These are phyloP conservation scores for Linyphia triangularis DNA, from an alignment of 2,888 invertebrate species.

Conservation along the genomic window DNA sequence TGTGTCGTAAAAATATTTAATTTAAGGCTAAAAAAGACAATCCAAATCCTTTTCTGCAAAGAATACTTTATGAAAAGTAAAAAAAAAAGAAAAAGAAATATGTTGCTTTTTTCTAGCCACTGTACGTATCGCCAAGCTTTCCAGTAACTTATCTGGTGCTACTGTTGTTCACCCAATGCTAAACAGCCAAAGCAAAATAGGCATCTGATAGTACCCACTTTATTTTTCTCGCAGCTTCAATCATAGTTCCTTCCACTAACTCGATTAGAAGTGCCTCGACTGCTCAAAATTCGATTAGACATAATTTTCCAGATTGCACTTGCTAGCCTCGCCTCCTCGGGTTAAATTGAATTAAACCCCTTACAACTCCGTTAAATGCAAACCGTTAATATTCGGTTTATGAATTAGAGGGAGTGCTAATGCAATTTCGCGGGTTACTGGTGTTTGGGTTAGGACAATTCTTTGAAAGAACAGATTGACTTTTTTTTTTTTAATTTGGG, in stretches of 20 bases:
- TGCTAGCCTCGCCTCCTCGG: slow-evolving; percentile 1
- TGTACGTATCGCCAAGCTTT: no score
- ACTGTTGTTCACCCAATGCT: no score
- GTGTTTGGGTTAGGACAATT: slow-evolving; percentile 52
- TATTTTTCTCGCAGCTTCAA: slow-evolving; percentile 47
- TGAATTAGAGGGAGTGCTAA: slow-evolving; percentile 70
- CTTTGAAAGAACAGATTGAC: no score
- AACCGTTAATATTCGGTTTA: slow-evolving; percentile 69
- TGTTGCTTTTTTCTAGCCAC: no score
- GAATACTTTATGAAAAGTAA: no score
- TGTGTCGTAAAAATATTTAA: no score
- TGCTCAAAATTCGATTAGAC: slow-evolving; percentile 68
- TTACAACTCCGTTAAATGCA: slow-evolving; percentile 38
- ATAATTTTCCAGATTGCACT: slow-evolving; percentile 67
- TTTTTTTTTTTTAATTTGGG: background rate
- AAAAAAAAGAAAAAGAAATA: no score
- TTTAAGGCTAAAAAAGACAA: no score
- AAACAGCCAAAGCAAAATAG: no score
- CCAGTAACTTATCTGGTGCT: no score
- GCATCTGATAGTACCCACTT: slow-evolving; percentile 2
- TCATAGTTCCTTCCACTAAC: slow-evolving; percentile 54
- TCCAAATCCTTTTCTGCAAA: no score
- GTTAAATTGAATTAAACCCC: slow-evolving; percentile 69
- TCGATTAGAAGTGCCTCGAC: slow-evolving; percentile 42
- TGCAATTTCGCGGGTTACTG: slow-evolving; percentile 55